Conservation (phyloP, 2,797 vertebrate genomes). For the Diplodus puntazzo region DNA sequence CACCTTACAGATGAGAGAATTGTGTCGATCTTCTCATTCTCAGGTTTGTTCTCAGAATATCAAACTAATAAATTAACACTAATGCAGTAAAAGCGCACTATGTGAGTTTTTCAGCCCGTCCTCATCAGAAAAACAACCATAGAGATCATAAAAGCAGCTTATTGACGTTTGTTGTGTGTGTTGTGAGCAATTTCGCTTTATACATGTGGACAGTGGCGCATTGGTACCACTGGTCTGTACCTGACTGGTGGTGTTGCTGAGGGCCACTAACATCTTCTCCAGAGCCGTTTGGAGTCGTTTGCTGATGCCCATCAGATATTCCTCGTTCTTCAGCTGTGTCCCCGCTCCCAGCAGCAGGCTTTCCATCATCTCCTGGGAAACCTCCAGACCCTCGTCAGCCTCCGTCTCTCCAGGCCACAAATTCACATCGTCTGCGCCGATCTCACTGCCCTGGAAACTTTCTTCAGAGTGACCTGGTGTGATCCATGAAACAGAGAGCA, state of each 20-base stretch:
- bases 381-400: constrained; percentile 83
- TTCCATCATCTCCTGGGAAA: constrained; percentile 85
- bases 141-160: too few relatives aligned
- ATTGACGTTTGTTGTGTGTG: too few relatives aligned
- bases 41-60: too few relatives aligned
- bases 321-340: constrained; percentile 90
- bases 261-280: constrained; percentile 93
- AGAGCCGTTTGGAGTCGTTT: constrained; percentile 91
- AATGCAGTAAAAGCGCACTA: too few relatives aligned
- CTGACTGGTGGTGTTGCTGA: constrained; percentile 92
- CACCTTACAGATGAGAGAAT: too few relatives aligned
- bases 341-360: constrained; percentile 82
- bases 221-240: constrained; percentile 75
- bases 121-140: too few relatives aligned
- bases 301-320: constrained; percentile 88
- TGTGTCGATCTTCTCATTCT: too few relatives aligned
- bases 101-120: too few relatives aligned
- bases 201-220: background rate
- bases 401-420: constrained; percentile 81
- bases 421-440: constrained; percentile 67
- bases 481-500: constrained; percentile 13
- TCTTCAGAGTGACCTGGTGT: constrained; percentile 77
- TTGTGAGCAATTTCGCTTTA: too few relatives aligned
- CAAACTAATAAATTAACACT: too few relatives aligned
- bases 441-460: constrained; percentile 69